A percentile compares a stretch with the other conserved stretches of the same genome.
These are phyloP conservation scores for Phoxinus dragarum DNA, from an alignment of 2,797 vertebrate genomes.

Conservation along the genomic window DNA sequence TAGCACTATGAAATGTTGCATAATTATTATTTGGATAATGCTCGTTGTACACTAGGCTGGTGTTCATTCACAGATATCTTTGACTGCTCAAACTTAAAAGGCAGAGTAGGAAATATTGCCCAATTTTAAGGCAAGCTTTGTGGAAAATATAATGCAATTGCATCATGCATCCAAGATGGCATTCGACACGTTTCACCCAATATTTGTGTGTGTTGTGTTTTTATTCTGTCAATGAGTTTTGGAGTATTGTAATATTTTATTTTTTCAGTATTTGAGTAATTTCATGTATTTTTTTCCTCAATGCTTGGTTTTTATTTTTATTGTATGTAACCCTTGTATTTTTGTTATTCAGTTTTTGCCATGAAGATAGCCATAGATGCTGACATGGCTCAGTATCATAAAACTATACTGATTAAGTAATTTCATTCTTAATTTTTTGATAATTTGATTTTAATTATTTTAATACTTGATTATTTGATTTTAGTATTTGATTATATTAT, in stretches of 20 bases:
- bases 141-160: too few species aligned
- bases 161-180: neutral
- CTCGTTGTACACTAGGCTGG: neutral
- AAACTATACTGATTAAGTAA: too few species aligned
- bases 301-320: too few species aligned
- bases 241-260: neutral
- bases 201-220: neutral
- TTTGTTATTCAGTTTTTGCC: too few species aligned
- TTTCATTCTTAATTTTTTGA: too few species aligned
- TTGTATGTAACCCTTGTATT: too few species aligned
- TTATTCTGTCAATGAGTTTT: neutral
- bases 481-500: too few species aligned
- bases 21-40: slow-evolving; percentile 9
- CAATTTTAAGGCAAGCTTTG: slow-evolving; percentile 13
- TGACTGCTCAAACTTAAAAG: neutral
- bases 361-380: too few species aligned
- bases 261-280: neutral
- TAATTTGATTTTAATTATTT: neutral
- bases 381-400: too few species aligned
- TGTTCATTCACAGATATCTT: slow-evolving; percentile 12
- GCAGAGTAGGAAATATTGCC: neutral
- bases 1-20: neutral
- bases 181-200: neutral
- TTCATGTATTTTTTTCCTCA: too few species aligned
- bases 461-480: neutral